Evolutionary conservation across 1,140 invertebrate species (phyloP).

Genomic region (Choristoneura fumiferana): DNA sequence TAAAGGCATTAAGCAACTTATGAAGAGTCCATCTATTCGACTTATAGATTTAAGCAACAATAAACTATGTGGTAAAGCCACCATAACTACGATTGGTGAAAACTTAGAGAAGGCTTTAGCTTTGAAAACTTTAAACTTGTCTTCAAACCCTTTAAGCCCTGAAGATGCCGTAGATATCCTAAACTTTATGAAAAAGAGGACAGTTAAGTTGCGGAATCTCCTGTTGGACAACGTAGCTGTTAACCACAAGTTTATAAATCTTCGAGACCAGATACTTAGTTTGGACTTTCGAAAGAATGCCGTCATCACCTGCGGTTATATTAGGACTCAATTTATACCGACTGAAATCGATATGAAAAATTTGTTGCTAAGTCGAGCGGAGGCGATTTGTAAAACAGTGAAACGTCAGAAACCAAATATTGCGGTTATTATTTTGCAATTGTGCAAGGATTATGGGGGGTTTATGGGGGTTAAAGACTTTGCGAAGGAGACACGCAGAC

Average conservation of each 20-base stretch:
- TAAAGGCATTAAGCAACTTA: conserved; percentile 38
- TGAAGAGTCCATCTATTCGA: conserved; percentile 38
- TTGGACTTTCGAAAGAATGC: conserved; percentile 42
- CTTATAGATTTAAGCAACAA: conserved; percentile 57
- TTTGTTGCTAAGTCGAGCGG: too few species aligned
- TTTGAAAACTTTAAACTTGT: conserved; percentile 57
- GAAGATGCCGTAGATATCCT: conserved; percentile 45
- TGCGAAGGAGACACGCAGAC: conserved; percentile 20
- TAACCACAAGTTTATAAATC: conserved; percentile 31
- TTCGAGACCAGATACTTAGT: conserved; percentile 28
- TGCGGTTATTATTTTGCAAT: conserved; percentile 30
- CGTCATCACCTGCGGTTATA: conserved; percentile 35
- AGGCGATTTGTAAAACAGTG: too few species aligned
- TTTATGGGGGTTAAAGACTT: conserved; percentile 37
- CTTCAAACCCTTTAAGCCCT: conserved; percentile 59
- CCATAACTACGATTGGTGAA: conserved; percentile 27
- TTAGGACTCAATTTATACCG: conserved; percentile 2
- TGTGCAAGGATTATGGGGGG: conserved; percentile 29
- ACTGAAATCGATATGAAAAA: too few species aligned
- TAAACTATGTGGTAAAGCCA: conserved; percentile 41
- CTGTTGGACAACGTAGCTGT: conserved; percentile 44
- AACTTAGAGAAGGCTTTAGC: conserved; percentile 38
- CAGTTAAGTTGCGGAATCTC: conserved; percentile 42
- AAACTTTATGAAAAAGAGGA: conserved; percentile 32
- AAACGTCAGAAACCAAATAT: too few species aligned